phyloP scores from a whole-genome alignment of 2,888 invertebrate genomes.

The Leptopilina drosophilae region DNA sequence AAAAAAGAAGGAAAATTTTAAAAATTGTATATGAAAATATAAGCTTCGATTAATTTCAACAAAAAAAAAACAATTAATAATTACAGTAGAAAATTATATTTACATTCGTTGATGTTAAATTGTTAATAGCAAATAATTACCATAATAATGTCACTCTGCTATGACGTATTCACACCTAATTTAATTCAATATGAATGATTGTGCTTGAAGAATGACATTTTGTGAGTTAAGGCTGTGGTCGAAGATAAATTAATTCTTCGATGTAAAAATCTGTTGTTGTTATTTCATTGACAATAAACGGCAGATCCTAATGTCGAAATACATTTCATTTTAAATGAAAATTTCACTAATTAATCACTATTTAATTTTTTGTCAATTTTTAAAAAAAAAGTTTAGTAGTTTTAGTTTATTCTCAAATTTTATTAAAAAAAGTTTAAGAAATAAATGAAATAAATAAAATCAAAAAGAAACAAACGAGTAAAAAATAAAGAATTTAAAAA shows the following conservation, averaged over 20 bases:
- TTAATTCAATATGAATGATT: constrained; percentile 9
- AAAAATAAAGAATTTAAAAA: no score
- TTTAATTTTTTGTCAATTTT: no score
- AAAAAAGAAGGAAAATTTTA: not conserved
- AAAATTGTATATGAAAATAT: not conserved
- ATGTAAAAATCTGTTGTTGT: constrained; percentile 19
- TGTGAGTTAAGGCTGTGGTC: constrained; percentile 17
- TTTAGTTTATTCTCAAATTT: no score
- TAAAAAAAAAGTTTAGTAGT: no score
- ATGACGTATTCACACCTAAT: not conserved
- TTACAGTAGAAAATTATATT: constrained; percentile 13
- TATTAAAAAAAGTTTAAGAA: no score
- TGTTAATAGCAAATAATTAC: not conserved
- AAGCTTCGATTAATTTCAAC: not conserved
- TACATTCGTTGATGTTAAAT: constrained; percentile 29
- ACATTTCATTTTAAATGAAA: not conserved
- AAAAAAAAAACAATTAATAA: not conserved
- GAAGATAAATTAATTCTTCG: not conserved
- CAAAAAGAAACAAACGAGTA: no score
- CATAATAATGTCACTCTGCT: not conserved
- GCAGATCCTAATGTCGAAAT: constrained; percentile 9
- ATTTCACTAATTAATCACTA: no score
- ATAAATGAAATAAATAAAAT: no score
- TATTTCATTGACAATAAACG: constrained; percentile 32
- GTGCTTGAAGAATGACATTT: constrained; percentile 7